phyloP scores from a whole-genome alignment of 2,888 invertebrate species.

The Drosophila meridiana region DNA sequence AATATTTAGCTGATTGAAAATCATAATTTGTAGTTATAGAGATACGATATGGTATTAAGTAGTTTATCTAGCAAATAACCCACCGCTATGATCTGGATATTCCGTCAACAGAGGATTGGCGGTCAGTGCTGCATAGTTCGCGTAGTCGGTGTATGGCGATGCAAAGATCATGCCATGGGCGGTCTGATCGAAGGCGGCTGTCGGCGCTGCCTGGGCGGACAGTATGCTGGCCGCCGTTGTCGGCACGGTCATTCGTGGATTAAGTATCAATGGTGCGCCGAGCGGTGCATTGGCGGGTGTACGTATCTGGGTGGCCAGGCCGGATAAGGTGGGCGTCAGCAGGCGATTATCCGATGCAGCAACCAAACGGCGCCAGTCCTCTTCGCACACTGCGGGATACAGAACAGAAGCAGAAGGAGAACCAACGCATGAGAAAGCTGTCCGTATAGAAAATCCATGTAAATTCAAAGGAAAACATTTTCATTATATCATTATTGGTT shows the following conservation, averaged over 20 bases:
- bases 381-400: constrained; percentile 90
- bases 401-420: constrained; percentile 76
- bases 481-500: constrained; percentile 56
- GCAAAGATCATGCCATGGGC: constrained; percentile 91
- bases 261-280: constrained; percentile 95
- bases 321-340: constrained; percentile 87
- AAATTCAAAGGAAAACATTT: constrained; percentile 58
- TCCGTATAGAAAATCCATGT: constrained; percentile 69
- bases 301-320: constrained; percentile 88
- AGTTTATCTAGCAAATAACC: constrained; percentile 93
- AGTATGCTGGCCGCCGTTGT: constrained; percentile 89
- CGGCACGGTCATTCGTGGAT: constrained; percentile 94
- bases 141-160: constrained; percentile 93
- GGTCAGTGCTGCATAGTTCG: constrained; percentile 94
- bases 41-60: constrained; percentile 32
- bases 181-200: constrained; percentile 88
- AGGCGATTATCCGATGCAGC: constrained; percentile 93
- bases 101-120: constrained; percentile 93
- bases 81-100: constrained; percentile 98
- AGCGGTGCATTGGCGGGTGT: constrained; percentile 91
- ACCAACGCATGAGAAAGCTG: constrained; percentile 78
- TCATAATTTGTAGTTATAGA: constrained; percentile 43
- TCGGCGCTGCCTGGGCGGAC: constrained; percentile 87
- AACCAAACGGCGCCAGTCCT: constrained; percentile 93
- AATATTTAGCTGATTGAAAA: constrained; percentile 37